phyloP scores from a whole-genome alignment of 1,140 invertebrate genomes.

The Drosophila guanche region DNA sequence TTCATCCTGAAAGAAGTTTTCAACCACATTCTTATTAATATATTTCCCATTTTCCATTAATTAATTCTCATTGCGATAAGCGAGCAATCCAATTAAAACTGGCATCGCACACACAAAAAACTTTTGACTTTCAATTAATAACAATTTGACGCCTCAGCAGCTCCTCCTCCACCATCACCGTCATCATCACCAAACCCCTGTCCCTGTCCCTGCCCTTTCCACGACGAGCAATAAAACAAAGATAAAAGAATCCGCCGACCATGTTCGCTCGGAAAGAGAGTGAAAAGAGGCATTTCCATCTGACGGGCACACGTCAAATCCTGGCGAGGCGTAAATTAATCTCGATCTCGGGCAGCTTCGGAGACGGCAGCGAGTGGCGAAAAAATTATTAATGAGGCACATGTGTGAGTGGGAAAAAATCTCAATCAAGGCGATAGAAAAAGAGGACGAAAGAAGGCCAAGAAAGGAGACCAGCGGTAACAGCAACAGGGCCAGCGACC shows the following conservation, averaged over 20 bases:
- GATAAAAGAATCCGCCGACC: conserved; percentile 59
- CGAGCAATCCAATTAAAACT: conserved; percentile 72
- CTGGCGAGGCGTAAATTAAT: conserved; percentile 70
- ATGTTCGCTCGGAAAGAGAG: conserved; percentile 5
- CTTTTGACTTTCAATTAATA: conserved; percentile 82
- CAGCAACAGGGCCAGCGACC: conserved; percentile 57
- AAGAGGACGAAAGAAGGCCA: conserved; percentile 15
- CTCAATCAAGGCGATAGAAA: conserved; percentile 52
- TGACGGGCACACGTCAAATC: conserved; percentile 78
- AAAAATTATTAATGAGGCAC: conserved; percentile 77
- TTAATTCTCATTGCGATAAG: conserved; percentile 36
- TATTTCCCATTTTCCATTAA: conserved; percentile 9
- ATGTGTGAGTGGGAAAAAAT: conserved; percentile 65
- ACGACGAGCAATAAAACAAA: conserved; percentile 31
- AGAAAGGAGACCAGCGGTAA: conserved; percentile 23
- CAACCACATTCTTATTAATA: conserved; percentile 12
- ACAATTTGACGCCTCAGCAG: conserved; percentile 75
- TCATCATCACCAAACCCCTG: not conserved
- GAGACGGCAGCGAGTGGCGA: conserved; percentile 18
- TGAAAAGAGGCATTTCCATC: conserved; percentile 33
- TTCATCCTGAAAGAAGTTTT: not conserved
- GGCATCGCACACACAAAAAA: conserved; percentile 33
- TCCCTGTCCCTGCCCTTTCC: not conserved
- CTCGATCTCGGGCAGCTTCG: conserved; percentile 44
- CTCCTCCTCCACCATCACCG: conserved; percentile 7